These are phyloP conservation scores for Xyliphius kryptos DNA, from an alignment of 2,113 vertebrate genomes.

Conservation along the genomic window DNA sequence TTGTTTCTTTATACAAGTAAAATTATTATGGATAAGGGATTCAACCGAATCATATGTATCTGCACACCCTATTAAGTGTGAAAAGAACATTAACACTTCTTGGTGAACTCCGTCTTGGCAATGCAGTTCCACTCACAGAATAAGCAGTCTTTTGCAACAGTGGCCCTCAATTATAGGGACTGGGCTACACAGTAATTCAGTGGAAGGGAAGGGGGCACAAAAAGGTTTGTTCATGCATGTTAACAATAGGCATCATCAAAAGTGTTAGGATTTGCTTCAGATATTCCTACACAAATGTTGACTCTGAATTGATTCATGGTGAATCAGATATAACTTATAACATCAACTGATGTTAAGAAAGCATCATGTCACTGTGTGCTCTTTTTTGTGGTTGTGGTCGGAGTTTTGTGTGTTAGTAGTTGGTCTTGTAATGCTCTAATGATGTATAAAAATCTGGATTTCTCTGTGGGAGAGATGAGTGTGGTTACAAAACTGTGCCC, in stretches of 20 bases:
- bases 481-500: constrained; percentile 57
- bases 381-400: no score
- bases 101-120: neutral
- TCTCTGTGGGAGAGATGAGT: constrained; percentile 65
- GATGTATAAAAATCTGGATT: constrained; percentile 62
- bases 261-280: neutral
- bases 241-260: neutral
- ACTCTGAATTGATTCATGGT: no score
- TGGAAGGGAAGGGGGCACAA: neutral
- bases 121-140: neutral
- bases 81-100: neutral
- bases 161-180: neutral
- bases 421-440: constrained; percentile 29
- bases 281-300: no score
- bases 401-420: no score
- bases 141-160: neutral
- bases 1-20: neutral
- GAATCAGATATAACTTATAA: no score
- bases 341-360: no score
- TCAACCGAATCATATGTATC: no score
- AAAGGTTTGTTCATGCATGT: neutral
- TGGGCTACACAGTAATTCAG: neutral
- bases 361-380: no score
- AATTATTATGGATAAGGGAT: no score
- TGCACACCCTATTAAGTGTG: neutral